Conservation (phyloP, 2,888 invertebrate species). For the Mesopsocus fuscifrons region DNA sequence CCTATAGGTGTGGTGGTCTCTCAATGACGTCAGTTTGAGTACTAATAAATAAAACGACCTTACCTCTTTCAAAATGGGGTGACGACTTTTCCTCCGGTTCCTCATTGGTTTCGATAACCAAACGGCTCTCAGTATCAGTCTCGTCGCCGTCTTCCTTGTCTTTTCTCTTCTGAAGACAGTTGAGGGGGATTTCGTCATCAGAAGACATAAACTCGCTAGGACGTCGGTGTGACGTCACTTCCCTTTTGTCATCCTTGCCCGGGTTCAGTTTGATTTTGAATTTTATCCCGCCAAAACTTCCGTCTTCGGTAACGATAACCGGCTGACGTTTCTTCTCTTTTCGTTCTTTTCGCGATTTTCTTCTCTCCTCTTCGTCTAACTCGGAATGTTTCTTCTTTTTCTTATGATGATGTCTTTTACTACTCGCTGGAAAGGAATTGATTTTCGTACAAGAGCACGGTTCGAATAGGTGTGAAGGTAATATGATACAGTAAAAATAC, state of each 20-base stretch:
- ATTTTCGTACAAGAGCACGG: too few relatives aligned
- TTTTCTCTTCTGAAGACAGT: constrained; percentile 4
- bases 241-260: too few relatives aligned
- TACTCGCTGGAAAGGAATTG: background rate
- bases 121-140: constrained; percentile 32
- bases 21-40: too few relatives aligned
- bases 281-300: constrained; percentile 9
- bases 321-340: constrained; percentile 9
- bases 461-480: too few relatives aligned
- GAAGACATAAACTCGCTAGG: constrained; percentile 6
- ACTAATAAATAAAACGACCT: too few relatives aligned
- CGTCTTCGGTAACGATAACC: constrained; percentile 9
- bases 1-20: too few relatives aligned
- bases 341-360: constrained; percentile 9
- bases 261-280: constrained; percentile 1
- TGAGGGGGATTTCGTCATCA: constrained; percentile 3
- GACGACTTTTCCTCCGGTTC: constrained; percentile 22
- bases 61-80: too few relatives aligned
- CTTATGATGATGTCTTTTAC: constrained; percentile 1
- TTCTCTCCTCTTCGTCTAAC: constrained; percentile 1
- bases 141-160: constrained; percentile 15
- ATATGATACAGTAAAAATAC: too few relatives aligned
- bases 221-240: too few relatives aligned
- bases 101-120: constrained; percentile 23
- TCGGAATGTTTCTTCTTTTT: constrained; percentile 1